These are phyloP conservation scores for Crocodylus rhombifer DNA, from an alignment of 2,797 vertebrate species.

Conservation along the genomic window DNA sequence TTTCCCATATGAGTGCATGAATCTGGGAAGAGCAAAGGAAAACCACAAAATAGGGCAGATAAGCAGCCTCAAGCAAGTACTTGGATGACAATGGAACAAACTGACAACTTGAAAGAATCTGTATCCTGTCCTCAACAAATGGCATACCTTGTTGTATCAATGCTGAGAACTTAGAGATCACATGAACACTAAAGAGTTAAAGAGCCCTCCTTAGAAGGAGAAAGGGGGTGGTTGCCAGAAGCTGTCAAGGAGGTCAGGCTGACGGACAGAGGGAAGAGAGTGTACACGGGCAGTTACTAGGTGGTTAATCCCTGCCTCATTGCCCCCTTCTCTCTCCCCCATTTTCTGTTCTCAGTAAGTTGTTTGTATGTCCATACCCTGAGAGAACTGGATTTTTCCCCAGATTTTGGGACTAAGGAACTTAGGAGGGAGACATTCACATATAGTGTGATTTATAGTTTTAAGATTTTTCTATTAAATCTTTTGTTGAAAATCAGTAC, in stretches of 20 bases:
- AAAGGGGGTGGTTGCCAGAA: background rate
- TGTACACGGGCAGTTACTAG: too few species aligned
- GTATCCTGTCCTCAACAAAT: background rate
- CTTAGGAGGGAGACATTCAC: conserved; percentile 1
- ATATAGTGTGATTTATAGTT: background rate
- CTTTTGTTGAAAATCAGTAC: background rate
- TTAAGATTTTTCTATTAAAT: background rate
- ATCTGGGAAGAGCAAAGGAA: conserved; percentile 20
- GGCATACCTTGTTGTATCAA: background rate
- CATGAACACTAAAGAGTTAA: background rate
- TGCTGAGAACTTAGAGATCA: background rate
- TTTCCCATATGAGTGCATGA: background rate
- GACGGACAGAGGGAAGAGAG: background rate
- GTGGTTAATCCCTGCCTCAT: too few species aligned
- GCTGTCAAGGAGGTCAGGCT: background rate
- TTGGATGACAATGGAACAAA: conserved; percentile 19
- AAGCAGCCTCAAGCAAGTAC: background rate
- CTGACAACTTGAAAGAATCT: background rate
- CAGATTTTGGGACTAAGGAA: background rate
- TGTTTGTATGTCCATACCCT: too few species aligned
- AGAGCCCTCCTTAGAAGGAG: background rate
- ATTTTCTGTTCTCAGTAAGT: too few species aligned
- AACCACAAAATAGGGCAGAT: background rate
- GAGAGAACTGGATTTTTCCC: background rate
- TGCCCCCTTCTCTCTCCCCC: too few species aligned